Evolutionary conservation across 2,888 invertebrate species (phyloP), one percentile per base, ranked within the genome.

Genomic region (Agrochola lota): DNA sequence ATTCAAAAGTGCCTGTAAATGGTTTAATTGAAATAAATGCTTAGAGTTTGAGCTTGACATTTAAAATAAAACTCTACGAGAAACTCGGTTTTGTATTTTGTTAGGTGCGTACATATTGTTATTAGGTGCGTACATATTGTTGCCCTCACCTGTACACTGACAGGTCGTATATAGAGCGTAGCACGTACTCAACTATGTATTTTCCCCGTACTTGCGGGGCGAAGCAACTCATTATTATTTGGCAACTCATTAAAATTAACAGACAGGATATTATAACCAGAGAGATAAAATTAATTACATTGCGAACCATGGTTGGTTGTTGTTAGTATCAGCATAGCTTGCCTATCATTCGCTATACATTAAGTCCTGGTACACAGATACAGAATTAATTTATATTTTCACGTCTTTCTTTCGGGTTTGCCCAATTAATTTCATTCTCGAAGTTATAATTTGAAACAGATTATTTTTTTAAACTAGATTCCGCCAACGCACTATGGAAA

Each of bases 211-310:
- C 12, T n/a, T 35, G 30, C 35, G 35, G n/a, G 8, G 46, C 8
- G 2, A 30, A 40, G 15, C 6, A 35, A 30, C 57, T 73, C 78
- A 49, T 79, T 63, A 57, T 60, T 67, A 68, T 68, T 62, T 68
- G 66, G 35, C 9, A 70, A 69, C 57, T 70, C 57, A 71, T 71
- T 74, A 59, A 30, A 59, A 64, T 49, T 30, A 30, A 23, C 23
- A 52, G 72, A 52, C 4, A 40, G 70, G 23, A 57, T 57, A 40
- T 49, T 57, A 71, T 63, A 71, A 63, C 80, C 23, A 35, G 11
- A 63, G 9, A 40, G 40, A 78, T 80, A 49, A 71, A 20, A 72
- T 57, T 49, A 80, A 80, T 64, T 40, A 57, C 40, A 26, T 49
- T 23, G 49, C 49, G 63, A 23, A 8, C 15, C 23, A 17, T 26